A percentile compares a stretch with the other conserved stretches of the same genome.
Evolutionary conservation across 37 sponge, comb jelly and placozoan species (phyloP).

Genomic region (Corticium candelabrum): DNA sequence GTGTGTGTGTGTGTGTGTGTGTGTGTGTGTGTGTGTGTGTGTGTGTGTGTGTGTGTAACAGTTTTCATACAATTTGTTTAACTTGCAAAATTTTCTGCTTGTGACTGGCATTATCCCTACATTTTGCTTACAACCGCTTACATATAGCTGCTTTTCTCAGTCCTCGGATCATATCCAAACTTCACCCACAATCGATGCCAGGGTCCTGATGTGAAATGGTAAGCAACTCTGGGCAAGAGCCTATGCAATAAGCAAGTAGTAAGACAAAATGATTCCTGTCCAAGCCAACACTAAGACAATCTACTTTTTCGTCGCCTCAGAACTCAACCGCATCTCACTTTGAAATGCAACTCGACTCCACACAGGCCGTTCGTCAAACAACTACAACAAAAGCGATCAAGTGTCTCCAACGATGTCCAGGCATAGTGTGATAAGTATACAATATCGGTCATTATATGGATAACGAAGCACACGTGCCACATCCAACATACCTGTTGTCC

Average conservation of each 20-base stretch:
- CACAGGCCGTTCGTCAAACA: slow-evolving; percentile 77
- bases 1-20: slow-evolving; percentile 27
- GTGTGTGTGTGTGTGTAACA: slow-evolving; percentile 28
- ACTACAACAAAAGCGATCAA: slow-evolving; percentile 18
- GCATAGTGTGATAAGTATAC: no score
- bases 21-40: slow-evolving; percentile 30
- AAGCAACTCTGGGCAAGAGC: slow-evolving; percentile 22
- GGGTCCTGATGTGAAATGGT: slow-evolving; percentile 74
- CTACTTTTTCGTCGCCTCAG: no score
- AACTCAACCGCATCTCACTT: no score
- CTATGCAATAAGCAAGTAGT: no score
- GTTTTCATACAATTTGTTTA: no score
- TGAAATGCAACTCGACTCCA: slow-evolving; percentile 60
- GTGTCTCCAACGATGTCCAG: neutral
- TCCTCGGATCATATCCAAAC: slow-evolving; percentile 83
- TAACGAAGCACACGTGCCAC: no score
- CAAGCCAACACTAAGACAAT: no score
- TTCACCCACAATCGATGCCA: slow-evolving; percentile 75
- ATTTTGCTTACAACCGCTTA: no score
- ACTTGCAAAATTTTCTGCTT: no score
- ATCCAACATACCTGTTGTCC: no score
- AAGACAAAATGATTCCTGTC: no score
- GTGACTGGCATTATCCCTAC: no score
- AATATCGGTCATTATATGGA: neutral
- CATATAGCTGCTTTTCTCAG: slow-evolving; percentile 36